phyloP scores from a whole-genome alignment of 2,888 invertebrate species.

The Nycteola revayana region DNA sequence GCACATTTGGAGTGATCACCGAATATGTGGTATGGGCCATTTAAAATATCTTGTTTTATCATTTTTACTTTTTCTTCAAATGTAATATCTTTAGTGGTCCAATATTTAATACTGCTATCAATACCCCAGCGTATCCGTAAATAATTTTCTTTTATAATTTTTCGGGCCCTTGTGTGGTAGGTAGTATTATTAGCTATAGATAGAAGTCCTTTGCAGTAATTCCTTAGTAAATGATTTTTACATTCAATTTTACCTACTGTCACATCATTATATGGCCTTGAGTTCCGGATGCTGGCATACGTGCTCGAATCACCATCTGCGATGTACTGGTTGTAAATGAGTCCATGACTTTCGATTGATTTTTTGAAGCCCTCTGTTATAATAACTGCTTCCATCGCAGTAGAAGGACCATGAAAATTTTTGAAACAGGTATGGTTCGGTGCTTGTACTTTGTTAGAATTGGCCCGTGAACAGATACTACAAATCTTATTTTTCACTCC shows the following conservation, averaged over 20 bases:
- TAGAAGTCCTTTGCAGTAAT: constrained; percentile 4
- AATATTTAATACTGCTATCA: not conserved
- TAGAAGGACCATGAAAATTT: not conserved
- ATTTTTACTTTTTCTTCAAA: not conserved
- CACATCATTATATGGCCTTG: not conserved
- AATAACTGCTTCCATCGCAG: not conserved
- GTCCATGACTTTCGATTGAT: not conserved
- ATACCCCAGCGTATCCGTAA: not conserved
- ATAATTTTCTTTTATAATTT: not conserved
- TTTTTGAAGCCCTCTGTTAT: constrained; percentile 1
- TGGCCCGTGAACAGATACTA: not conserved
- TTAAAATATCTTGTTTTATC: not conserved
- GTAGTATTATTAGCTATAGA: too few species aligned
- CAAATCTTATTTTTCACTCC: not conserved
- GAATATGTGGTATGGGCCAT: constrained; percentile 7
- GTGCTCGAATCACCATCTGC: constrained; percentile 1
- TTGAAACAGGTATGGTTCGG: not conserved
- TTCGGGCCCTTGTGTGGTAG: too few species aligned
- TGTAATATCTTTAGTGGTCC: not conserved
- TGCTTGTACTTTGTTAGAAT: not conserved
- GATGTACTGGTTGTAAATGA: not conserved
- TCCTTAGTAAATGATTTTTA: constrained; percentile 2
- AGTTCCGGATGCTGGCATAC: not conserved
- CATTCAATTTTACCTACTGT: constrained; percentile 1
- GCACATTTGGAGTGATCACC: constrained; percentile 7